phyloP scores from a whole-genome alignment of 2,113 vertebrate species.

The Corynorhinus townsendii region DNA sequence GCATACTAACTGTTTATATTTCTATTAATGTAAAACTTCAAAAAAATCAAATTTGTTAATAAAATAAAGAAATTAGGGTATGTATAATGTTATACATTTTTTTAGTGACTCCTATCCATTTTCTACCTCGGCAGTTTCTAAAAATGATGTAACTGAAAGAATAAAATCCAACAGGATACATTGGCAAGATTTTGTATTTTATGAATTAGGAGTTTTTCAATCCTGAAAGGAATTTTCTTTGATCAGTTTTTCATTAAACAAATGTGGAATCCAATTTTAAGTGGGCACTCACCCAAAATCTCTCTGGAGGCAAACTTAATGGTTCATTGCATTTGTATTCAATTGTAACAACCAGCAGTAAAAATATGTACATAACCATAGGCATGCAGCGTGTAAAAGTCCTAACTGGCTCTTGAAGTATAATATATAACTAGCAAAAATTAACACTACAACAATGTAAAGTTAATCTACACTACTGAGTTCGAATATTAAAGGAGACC shows the following conservation, averaged over 20 bases:
- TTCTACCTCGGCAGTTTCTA: constrained; percentile 3
- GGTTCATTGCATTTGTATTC: not conserved
- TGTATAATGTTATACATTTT: not conserved
- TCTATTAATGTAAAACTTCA: not conserved
- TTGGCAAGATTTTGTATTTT: not conserved
- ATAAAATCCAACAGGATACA: not conserved
- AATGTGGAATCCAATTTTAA: constrained; percentile 13
- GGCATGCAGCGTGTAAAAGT: not conserved
- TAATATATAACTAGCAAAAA: not conserved
- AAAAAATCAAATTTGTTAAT: not conserved
- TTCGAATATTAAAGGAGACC: not conserved
- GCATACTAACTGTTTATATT: not conserved
- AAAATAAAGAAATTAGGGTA: not conserved
- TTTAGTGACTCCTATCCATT: not conserved
- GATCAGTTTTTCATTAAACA: not conserved
- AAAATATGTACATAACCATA: not conserved
- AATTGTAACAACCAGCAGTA: not conserved
- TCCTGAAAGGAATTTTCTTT: not conserved
- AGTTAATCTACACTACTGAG: not conserved
- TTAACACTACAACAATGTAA: not conserved
- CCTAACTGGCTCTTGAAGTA: not conserved
- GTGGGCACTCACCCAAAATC: not conserved
- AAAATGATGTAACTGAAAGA: not conserved
- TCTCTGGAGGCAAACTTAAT: not conserved
- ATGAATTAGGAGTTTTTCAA: not conserved